phyloP scores from a whole-genome alignment of 2,113 vertebrate species.

The Pelobates fuscus region DNA sequence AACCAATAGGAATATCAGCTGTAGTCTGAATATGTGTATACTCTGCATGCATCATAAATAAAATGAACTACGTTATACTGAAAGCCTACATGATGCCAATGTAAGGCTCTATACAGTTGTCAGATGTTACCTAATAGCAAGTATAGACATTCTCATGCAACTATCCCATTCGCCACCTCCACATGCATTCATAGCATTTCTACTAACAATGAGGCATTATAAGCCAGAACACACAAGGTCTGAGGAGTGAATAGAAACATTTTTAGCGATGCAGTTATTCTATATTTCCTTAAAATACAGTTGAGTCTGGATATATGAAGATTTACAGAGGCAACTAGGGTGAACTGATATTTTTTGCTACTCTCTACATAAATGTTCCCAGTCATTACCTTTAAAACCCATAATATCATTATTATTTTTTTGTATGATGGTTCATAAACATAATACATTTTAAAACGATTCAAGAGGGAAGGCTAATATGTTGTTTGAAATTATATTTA shows the following conservation, averaged over 20 bases:
- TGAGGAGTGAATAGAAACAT: neutral
- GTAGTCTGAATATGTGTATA: constrained; percentile 11
- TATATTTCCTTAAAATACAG: neutral
- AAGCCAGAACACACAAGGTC: neutral
- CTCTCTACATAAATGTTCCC: too few species aligned
- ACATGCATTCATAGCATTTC: constrained; percentile 6
- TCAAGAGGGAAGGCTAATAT: too few species aligned
- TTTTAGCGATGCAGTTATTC: neutral
- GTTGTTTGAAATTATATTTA: too few species aligned
- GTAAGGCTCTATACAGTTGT: constrained; percentile 2
- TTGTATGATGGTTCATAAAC: too few species aligned
- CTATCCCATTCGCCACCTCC: neutral
- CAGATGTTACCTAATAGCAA: neutral
- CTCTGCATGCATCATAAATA: constrained; percentile 23
- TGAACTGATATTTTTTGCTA: too few species aligned
- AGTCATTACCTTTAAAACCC: too few species aligned
- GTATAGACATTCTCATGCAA: neutral
- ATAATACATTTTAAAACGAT: too few species aligned
- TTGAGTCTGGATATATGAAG: neutral
- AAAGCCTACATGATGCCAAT: constrained; percentile 8
- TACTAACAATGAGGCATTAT: constrained; percentile 1
- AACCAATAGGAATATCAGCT: neutral
- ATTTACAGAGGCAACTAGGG: too few species aligned
- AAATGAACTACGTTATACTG: constrained; percentile 17
- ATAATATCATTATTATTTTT: too few species aligned